Evolutionary conservation across 2,797 vertebrate species (phyloP).

Genomic region (Erithacus rubecula): DNA sequence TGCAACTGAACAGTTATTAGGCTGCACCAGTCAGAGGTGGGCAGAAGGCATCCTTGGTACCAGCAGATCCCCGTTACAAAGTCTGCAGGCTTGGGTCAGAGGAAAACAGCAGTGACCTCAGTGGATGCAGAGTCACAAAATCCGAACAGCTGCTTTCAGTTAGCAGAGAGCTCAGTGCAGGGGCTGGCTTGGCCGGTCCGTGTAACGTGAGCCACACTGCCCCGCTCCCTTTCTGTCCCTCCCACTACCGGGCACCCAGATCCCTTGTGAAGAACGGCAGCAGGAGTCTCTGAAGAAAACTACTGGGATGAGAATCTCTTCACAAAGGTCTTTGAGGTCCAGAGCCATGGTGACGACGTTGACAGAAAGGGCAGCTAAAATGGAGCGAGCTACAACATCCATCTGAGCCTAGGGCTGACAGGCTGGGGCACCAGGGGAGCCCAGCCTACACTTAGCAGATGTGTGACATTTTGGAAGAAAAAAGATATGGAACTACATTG

Average conservation of each 20-base stretch:
- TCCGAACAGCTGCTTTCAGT: slow-evolving; percentile 79
- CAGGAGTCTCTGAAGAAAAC: background rate
- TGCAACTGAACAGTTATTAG: background rate
- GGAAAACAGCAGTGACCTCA: slow-evolving; percentile 40
- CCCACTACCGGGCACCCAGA: background rate
- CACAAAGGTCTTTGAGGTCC: background rate
- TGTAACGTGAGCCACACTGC: slow-evolving; percentile 32
- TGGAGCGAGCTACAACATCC: background rate
- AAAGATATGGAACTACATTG: background rate
- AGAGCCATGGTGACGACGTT: background rate
- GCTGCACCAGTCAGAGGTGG: background rate
- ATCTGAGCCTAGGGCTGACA: background rate
- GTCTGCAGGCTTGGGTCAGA: background rate
- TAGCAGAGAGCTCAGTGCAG: slow-evolving; percentile 63
- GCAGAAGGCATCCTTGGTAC: background rate
- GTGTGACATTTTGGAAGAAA: background rate
- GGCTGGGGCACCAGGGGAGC: background rate
- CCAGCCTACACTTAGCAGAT: background rate
- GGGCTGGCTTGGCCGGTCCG: slow-evolving; percentile 27
- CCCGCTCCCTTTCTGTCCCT: background rate
- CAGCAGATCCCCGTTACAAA: background rate
- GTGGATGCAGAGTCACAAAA: slow-evolving; percentile 50
- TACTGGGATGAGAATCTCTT: background rate
- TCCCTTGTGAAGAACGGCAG: background rate
- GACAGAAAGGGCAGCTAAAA: background rate